phyloP scores from a whole-genome alignment of 2,113 vertebrate species.

The Amia ocellicauda region DNA sequence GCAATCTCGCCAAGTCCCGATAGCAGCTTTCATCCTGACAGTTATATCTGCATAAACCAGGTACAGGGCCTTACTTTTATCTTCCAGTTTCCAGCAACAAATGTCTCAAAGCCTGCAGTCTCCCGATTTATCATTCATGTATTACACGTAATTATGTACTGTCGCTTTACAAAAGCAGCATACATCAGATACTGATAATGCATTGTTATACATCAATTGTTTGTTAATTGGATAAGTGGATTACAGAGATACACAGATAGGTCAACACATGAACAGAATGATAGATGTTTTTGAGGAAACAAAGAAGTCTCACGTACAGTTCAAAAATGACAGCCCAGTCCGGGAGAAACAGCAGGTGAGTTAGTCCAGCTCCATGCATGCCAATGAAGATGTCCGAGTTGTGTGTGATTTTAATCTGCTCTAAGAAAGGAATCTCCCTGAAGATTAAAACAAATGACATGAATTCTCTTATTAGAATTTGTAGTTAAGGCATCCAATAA shows the following conservation, averaged over 20 bases:
- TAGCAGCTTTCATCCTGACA: constrained; percentile 97
- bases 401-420: constrained; percentile 86
- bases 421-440: constrained; percentile 86
- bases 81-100: constrained; percentile 19
- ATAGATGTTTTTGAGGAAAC: background rate
- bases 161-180: no score
- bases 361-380: constrained; percentile 94
- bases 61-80: constrained; percentile 44
- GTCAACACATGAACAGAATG: background rate
- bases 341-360: constrained; percentile 92
- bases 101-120: constrained; percentile 13
- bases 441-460: constrained; percentile 19
- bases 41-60: constrained; percentile 80
- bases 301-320: constrained; percentile 71
- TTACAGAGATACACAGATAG: no score
- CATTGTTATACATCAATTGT: no score
- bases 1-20: constrained; percentile 88
- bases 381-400: constrained; percentile 98
- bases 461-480: background rate
- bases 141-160: no score
- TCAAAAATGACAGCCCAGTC: constrained; percentile 97
- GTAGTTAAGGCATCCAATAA: no score
- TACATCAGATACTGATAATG: no score
- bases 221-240: no score
- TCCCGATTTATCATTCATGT: no score